Conservation (phyloP, 2,113 vertebrate genomes). For the Ranitomeya variabilis region DNA sequence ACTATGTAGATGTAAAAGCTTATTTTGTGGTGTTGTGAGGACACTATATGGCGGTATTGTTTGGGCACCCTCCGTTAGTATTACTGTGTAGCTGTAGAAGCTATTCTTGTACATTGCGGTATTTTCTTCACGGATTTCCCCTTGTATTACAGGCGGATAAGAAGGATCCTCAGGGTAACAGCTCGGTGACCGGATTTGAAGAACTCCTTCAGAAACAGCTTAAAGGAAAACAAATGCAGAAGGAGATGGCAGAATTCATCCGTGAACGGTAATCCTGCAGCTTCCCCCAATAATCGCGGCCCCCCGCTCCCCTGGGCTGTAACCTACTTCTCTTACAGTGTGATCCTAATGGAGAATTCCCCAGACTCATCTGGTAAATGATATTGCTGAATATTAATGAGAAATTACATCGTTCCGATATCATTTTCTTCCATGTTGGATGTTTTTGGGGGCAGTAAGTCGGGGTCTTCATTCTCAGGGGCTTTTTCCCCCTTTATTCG, state of each 20-base stretch:
- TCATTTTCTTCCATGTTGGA: no score
- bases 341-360: neutral
- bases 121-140: neutral
- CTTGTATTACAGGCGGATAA: constrained; percentile 82
- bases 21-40: no score
- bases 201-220: constrained; percentile 95
- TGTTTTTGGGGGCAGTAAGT: no score
- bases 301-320: neutral
- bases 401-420: no score
- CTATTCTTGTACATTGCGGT: neutral
- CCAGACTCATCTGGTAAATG: neutral
- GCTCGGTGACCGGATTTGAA: constrained; percentile 88
- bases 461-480: no score
- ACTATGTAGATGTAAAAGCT: no score
- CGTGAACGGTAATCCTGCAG: constrained; percentile 84
- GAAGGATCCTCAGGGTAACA: constrained; percentile 89
- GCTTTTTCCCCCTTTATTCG: no score
- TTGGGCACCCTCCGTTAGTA: no score
- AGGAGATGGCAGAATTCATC: constrained; percentile 97
- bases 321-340: neutral
- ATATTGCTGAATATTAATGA: neutral
- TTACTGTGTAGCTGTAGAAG: no score
- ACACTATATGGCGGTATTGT: no score
- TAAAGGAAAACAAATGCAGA: constrained; percentile 98
- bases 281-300: neutral